Conservation (phyloP, 1,140 invertebrate species). For the Rhizoglyphus robini region DNA sequence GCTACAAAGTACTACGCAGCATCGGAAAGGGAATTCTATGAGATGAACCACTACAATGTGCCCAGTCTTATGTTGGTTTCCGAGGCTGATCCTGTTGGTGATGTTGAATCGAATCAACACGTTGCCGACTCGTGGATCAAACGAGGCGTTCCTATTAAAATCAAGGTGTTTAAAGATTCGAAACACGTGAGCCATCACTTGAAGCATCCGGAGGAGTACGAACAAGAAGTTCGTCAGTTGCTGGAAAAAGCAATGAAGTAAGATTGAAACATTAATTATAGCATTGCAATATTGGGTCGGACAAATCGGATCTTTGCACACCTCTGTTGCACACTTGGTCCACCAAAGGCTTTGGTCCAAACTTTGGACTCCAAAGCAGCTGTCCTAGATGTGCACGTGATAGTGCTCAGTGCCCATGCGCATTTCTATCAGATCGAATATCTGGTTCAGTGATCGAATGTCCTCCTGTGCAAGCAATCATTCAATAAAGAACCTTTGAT, state of each 20-base stretch:
- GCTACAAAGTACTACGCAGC: slow-evolving; percentile 58
- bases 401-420: too few relatives aligned
- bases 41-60: background rate
- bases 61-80: slow-evolving; percentile 60
- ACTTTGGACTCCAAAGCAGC: too few relatives aligned
- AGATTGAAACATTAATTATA: background rate
- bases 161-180: slow-evolving; percentile 65
- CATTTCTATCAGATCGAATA: too few relatives aligned
- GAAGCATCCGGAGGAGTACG: slow-evolving; percentile 63
- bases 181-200: slow-evolving; percentile 66
- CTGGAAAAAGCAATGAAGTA: background rate
- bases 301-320: too few relatives aligned
- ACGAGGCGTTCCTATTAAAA: slow-evolving; percentile 46
- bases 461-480: too few relatives aligned
- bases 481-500: too few relatives aligned
- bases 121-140: slow-evolving; percentile 48
- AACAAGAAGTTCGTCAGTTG: background rate
- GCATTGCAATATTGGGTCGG: too few relatives aligned
- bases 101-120: slow-evolving; percentile 47
- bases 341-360: too few relatives aligned
- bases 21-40: background rate
- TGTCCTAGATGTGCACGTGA: too few relatives aligned
- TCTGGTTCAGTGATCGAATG: too few relatives aligned
- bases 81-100: slow-evolving; percentile 59
- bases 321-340: too few relatives aligned